These are phyloP conservation scores for Aplochiton taeniatus DNA, from an alignment of 2,797 vertebrate species.

Conservation along the genomic window DNA sequence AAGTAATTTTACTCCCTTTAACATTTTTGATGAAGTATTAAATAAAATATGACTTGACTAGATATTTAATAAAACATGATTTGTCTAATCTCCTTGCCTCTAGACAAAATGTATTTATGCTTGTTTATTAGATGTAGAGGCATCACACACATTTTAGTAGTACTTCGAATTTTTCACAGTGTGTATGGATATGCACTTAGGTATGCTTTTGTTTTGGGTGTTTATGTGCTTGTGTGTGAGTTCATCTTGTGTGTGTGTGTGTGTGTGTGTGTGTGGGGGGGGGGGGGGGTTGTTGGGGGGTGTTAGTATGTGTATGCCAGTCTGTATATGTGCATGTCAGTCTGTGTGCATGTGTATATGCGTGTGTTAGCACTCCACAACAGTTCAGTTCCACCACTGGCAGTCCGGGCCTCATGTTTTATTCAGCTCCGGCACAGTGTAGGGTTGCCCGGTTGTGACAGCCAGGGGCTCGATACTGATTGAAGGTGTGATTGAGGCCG, in stretches of 20 bases:
- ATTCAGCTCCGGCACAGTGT: constrained; percentile 51
- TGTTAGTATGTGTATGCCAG: constrained; percentile 7
- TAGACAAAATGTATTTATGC: constrained; percentile 44
- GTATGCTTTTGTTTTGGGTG: constrained; percentile 1
- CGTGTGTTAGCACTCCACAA: neutral
- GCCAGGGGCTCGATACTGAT: constrained; percentile 32
- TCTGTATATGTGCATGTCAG: constrained; percentile 3
- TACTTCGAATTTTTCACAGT: no score
- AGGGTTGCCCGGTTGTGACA: constrained; percentile 45
- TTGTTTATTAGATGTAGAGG: constrained; percentile 32
- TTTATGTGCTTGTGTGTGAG: constrained; percentile 1
- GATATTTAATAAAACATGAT: constrained; percentile 56
- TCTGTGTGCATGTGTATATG: neutral
- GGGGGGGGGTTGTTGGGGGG: constrained; percentile 2
- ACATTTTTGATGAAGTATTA: constrained; percentile 49
- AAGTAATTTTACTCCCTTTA: constrained; percentile 42
- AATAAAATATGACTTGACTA: constrained; percentile 53
- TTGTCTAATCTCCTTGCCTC: constrained; percentile 30
- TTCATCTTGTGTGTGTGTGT: constrained; percentile 18
- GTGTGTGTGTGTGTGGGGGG: constrained; percentile 13
- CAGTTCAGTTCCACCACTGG: constrained; percentile 26
- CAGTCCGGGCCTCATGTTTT: constrained; percentile 50
- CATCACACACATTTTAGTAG: neutral
- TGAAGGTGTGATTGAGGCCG: constrained; percentile 34
- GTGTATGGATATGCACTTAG: no score